Evolutionary conservation across 2,113 vertebrate species (phyloP).

Genomic region (Taxidea taxus): DNA sequence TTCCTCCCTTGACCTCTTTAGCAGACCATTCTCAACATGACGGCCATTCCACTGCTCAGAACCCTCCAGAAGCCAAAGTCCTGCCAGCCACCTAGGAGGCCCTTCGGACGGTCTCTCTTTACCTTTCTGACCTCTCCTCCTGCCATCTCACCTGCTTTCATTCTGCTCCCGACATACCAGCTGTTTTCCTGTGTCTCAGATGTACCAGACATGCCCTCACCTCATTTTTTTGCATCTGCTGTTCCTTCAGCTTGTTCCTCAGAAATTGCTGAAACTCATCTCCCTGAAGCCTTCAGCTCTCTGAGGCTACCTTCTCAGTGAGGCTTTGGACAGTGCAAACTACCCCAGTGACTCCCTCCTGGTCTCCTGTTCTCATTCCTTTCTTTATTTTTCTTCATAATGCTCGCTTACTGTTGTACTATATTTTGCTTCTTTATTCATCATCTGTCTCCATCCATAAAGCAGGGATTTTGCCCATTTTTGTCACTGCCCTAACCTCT

Average conservation of each 20-base stretch:
- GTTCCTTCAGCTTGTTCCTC: not conserved
- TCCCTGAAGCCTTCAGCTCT: not conserved
- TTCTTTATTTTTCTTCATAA: not conserved
- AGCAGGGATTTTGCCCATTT: not conserved
- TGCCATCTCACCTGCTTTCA: not conserved
- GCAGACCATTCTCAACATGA: not conserved
- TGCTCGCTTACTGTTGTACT: not conserved
- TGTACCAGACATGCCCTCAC: not conserved
- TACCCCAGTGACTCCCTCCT: not conserved
- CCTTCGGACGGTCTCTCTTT: not conserved
- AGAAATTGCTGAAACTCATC: not conserved
- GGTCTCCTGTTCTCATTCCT: not conserved
- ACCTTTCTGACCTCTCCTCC: not conserved
- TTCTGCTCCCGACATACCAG: not conserved
- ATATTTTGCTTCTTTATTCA: not conserved
- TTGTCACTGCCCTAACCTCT: not conserved
- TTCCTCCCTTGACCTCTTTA: not conserved
- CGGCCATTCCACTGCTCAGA: not conserved
- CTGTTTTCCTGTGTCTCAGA: not conserved
- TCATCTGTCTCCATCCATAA: not conserved
- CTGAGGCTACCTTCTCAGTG: not conserved
- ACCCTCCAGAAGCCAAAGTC: not conserved
- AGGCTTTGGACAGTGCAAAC: not conserved
- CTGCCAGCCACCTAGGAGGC: accelerated
- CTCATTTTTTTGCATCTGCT: not conserved